Evolutionary conservation across 2,797 vertebrate genomes (phyloP).

Genomic region (Eulemur albifrons): DNA sequence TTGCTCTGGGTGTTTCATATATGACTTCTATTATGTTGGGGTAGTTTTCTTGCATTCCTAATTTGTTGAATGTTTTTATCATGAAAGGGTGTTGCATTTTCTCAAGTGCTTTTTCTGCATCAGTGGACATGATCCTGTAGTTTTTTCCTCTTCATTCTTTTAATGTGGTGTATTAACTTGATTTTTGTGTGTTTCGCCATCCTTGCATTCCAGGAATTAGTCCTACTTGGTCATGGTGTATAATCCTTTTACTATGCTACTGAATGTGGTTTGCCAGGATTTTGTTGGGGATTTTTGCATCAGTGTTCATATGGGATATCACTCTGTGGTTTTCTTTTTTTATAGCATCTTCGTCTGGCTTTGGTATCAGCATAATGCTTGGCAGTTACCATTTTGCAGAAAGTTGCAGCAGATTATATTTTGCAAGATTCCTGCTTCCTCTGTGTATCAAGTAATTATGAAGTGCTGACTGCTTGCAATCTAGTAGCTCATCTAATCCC

Average conservation of each 20-base stretch:
- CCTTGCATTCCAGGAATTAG: not conserved
- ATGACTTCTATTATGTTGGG: not conserved
- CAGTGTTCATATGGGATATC: not conserved
- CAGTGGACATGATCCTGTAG: not conserved
- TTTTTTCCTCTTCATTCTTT: not conserved
- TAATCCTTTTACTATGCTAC: not conserved
- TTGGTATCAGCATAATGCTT: not conserved
- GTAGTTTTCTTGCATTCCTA: not conserved
- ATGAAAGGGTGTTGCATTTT: not conserved
- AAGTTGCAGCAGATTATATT: not conserved
- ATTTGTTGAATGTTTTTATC: not conserved
- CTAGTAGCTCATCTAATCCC: not conserved
- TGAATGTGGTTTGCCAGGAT: not conserved
- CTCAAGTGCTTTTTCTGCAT: not conserved
- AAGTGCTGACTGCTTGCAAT: not conserved
- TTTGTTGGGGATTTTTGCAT: not conserved
- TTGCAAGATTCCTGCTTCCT: not conserved
- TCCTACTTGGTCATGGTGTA: not conserved
- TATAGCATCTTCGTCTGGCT: not conserved
- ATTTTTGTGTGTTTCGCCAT: not conserved
- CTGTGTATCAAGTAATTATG: not conserved
- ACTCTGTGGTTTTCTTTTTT: not conserved
- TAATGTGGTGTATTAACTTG: not conserved
- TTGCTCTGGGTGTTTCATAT: not conserved
- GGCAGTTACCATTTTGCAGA: not conserved